Evolutionary conservation across 2,113 vertebrate species (phyloP), one percentile per base, ranked within the genome.

Genomic region (Bos indicus): DNA sequence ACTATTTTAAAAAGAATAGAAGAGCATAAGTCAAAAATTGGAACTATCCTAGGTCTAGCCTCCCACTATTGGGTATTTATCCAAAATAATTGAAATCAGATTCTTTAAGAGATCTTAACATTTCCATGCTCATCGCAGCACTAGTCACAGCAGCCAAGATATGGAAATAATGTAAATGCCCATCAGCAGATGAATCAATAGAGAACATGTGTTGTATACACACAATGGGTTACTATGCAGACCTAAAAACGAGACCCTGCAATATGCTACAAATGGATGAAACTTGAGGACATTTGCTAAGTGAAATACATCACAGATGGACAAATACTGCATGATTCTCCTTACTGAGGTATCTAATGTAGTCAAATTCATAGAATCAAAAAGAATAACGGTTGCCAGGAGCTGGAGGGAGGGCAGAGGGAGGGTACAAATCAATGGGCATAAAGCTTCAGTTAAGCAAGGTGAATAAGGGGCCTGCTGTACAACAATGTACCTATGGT

Each of bases 321-420:
- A 88, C 60, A 92, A 59, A n/a, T 33, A 19, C n/a, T 14, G 1
- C 8, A 78, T 15, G 8, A 54, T 36, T 30, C 43, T 21, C 46
- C 17, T 46, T 87, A 77, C 10, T 36, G 56, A 54, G 28, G 21
- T 36, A 57, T 51, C 14, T 16, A 60, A 90, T 59, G 40, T 52
- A 77, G 46, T 33, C 48, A 57, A 40, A 48, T 51, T 94, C 57
- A 30, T n/a, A 88, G 17, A 90, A 36, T 67, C 60, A 83, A 86
- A 83, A 56, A 7, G 57, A 82, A 33, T 43, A 17, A 33, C n/a
- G 7, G 6, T 16, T 81, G 5, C 51, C 30, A 60, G 48, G 19
- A 48, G 4, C 8, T 17, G 15, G 33, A 11, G 33, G 2, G 12
- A 64, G 5, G 46, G 10, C 11, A 17, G 56, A 84, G 14, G n/a